Evolutionary conservation across 2,888 invertebrate species (phyloP).

Genomic region (Matsumyia berberina): DNA sequence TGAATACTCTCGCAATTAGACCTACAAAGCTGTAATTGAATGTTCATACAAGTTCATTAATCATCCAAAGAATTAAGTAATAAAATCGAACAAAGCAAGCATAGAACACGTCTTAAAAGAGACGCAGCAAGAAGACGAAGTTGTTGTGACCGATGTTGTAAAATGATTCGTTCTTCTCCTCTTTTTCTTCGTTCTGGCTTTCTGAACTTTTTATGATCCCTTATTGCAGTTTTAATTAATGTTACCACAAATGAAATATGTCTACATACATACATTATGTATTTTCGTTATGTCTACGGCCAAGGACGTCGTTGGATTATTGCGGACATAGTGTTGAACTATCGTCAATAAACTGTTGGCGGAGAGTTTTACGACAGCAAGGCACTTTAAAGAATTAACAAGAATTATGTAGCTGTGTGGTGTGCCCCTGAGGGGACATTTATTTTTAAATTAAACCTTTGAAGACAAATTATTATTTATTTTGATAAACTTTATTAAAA

Average conservation of each 20-base stretch:
- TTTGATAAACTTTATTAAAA: slow-evolving; percentile 3
- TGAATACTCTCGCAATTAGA: slow-evolving; percentile 21
- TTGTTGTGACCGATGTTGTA: slow-evolving; percentile 29
- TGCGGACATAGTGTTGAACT: slow-evolving; percentile 33
- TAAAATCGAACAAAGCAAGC: slow-evolving; percentile 8
- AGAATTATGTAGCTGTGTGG: slow-evolving; percentile 14
- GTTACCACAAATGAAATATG: slow-evolving; percentile 27
- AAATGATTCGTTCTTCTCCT: too few relatives aligned
- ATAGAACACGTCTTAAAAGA: not conserved
- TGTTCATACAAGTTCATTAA: slow-evolving; percentile 19
- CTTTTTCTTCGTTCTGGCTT: slow-evolving; percentile 1
- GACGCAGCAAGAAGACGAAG: not conserved
- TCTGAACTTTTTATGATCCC: slow-evolving; percentile 43
- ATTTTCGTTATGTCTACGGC: slow-evolving; percentile 16
- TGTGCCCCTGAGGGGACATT: not conserved
- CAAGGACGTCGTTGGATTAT: slow-evolving; percentile 51
- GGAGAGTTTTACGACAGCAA: slow-evolving; percentile 35
- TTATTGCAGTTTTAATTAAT: slow-evolving; percentile 61
- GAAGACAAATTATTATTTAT: not conserved
- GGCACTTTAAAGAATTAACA: slow-evolving; percentile 32
- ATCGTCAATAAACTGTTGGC: slow-evolving; percentile 41
- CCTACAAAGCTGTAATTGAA: slow-evolving; percentile 18
- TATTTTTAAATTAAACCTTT: slow-evolving; percentile 32
- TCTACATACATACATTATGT: not conserved
- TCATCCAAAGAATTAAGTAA: slow-evolving; percentile 35